Conservation (phyloP, 1,140 invertebrate species). For the Drosophila sturtevanti region DNA sequence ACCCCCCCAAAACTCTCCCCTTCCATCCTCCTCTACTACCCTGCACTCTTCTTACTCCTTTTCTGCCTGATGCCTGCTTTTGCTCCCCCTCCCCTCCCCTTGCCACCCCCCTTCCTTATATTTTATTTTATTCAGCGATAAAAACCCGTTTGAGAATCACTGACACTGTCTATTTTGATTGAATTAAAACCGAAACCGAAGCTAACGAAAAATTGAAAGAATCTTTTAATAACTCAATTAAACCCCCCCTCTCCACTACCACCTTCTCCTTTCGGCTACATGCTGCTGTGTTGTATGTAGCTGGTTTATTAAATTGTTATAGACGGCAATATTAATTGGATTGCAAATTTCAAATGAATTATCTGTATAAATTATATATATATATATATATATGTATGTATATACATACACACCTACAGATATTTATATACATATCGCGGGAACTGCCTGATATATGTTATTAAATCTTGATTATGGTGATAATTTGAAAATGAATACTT, state of each 20-base stretch:
- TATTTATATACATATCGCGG: too few relatives aligned
- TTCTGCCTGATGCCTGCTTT: background rate
- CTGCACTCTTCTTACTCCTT: too few relatives aligned
- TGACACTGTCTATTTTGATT: conserved; percentile 17
- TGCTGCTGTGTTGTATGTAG: background rate
- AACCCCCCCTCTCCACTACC: background rate
- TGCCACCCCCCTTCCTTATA: background rate
- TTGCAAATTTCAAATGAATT: conserved; percentile 14
- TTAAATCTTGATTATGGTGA: conserved; percentile 2
- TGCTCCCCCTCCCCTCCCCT: background rate
- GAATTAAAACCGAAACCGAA: conserved; percentile 15
- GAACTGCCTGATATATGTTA: background rate
- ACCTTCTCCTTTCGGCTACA: too few relatives aligned
- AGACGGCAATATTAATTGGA: conserved; percentile 11
- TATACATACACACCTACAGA: background rate
- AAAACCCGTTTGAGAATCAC: conserved; percentile 13
- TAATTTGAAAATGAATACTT: conserved; percentile 1
- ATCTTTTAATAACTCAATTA: conserved; percentile 20
- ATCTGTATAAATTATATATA: conserved; percentile 4
- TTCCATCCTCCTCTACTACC: background rate
- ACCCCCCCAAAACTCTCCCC: background rate
- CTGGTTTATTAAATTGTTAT: conserved; percentile 16
- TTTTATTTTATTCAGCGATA: background rate
- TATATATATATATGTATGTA: too few relatives aligned
- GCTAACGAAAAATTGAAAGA: conserved; percentile 15